Base-by-base conservation (phyloP, 2,113 vertebrate genomes). In the Alces alces region DNA sequence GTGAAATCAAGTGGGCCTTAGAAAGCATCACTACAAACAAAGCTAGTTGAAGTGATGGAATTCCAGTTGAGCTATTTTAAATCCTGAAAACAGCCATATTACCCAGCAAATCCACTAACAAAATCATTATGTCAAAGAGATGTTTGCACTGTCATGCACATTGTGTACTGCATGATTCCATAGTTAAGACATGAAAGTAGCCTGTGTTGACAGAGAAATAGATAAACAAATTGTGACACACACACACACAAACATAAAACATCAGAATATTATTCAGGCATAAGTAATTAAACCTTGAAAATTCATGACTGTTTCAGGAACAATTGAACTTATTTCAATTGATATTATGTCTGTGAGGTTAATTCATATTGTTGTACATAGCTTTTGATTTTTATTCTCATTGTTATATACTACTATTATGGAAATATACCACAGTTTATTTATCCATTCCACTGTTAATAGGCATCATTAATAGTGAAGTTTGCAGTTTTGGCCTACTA, bases 351-450 rank as follows among this genome's bases (percentile, higher is more conserved):
- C 78, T 82, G 9, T 57, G 28, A 82, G 30, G 9, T 50, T 89
- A 21, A 30, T 43, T 11, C 33, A 54, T 45, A 55, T 85, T 54
- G 1, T 47, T 64, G 52, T 21, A 54, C 23, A 3, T 2, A 86
- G 14, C 27, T 92, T 94, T 64, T n/a, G 7, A 80, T 36, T n/a
- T 27, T 76, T 66, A 55, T 76, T 90, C 30, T 90, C 45, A 43
- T 66, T 91, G 17, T 43, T 76, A 3, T 76, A 5, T 23, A 27
- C 9, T 92, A 52, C 61, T 70, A 6, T 61, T 58, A 85, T 52
- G n/a, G 47, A 90, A 85, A 91, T 47, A 47, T 25, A 55, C 9
- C 27, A 86, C 8, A 54, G 39, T 73, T 61, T 45, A 60, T 57
- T 73, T 91, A 79, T n/a, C 17, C 19, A 79, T 76, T 90, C 52